These are phyloP conservation scores for Volucella inflata DNA, from an alignment of 2,888 invertebrate genomes.

Conservation along the genomic window DNA sequence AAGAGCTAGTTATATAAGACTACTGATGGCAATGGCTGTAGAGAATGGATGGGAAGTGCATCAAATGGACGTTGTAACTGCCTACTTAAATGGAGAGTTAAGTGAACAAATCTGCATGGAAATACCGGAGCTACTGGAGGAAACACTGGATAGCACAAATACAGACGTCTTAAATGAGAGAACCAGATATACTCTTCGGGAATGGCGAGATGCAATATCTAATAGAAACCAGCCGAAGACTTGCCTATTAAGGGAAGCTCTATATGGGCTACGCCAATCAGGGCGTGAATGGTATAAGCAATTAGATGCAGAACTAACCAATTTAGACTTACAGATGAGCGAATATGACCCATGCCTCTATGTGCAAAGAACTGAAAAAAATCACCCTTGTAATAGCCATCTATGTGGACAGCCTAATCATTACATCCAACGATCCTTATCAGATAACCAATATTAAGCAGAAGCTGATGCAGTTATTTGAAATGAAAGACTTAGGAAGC, in stretches of 20 bases:
- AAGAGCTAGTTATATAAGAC: too few species aligned
- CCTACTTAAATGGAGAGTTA: constrained; percentile 29
- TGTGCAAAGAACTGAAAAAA: constrained; percentile 15
- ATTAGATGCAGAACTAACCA: constrained; percentile 15
- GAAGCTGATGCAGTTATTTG: too few species aligned
- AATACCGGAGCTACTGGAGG: constrained; percentile 1
- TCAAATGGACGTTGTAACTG: constrained; percentile 70
- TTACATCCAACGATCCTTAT: too few species aligned
- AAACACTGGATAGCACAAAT: constrained; percentile 12
- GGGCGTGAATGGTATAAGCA: constrained; percentile 42
- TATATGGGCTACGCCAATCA: constrained; percentile 35
- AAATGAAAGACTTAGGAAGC: too few species aligned
- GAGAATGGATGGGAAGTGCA: too few species aligned
- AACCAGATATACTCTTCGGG: constrained; percentile 14
- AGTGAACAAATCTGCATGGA: too few species aligned
- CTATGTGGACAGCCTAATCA: too few species aligned
- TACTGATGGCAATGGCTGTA: too few species aligned
- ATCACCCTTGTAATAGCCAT: too few species aligned
- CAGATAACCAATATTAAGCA: too few species aligned
- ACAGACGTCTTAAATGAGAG: not conserved
- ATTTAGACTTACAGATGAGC: constrained; percentile 31
- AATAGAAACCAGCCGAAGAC: constrained; percentile 10
- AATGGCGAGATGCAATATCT: constrained; percentile 1
- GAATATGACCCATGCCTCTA: constrained; percentile 47
- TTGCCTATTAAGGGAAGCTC: constrained; percentile 20